Evolutionary conservation across 2,888 invertebrate species (phyloP), one percentile per base, ranked within the genome.

Genomic region (Hesperia comma): DNA sequence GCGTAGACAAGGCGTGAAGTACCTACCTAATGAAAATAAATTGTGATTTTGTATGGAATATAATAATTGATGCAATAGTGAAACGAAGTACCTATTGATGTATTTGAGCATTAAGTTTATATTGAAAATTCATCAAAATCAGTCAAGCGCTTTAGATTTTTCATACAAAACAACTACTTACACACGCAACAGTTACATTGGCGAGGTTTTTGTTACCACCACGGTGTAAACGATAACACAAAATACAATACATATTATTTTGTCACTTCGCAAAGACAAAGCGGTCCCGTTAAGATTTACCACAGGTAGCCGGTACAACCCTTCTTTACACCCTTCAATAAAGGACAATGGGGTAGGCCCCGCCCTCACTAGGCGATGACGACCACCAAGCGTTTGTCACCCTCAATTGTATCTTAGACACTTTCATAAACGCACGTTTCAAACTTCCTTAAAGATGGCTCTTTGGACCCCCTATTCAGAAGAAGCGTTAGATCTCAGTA

Each of bases 391-490:
- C 64, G 68, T 63, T 69, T 63, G 64, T 67, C 64, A 64, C 49
- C 53, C 58, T 67, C 68, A 68, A 62, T 63, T 57, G 60, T 57
- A 40, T 56, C 57, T 53, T 37, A 33, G 66, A 66, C 54, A 33
- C 41, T 60, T 54, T 60, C 60, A 46, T 46, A 55, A 53, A 40
- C 60, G 49, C 60, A 70, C 69, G 63, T 51, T 55, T 37, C 54
- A n/a, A n/a, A 43, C 17, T 19, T 60, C 53, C 49, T 12, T 19
- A 37, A 76, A 73, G 56, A 90, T 90, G 90, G 81, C 88, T 64
- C 71, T 88, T 69, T 90, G 89, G 90, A 88, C 87, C 56, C 89
- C 90, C 33, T 89, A 89, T 80, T 79, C 81, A 26, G 88, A 87
- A 61, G 79, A 86, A 75, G 78, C 88, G 5, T 68, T 90, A 60